Percentiles rank a stretch among this genome's conserved stretches.
phyloP scores from a whole-genome alignment of 2,113 vertebrate species.

The Oryzias melastigma region DNA sequence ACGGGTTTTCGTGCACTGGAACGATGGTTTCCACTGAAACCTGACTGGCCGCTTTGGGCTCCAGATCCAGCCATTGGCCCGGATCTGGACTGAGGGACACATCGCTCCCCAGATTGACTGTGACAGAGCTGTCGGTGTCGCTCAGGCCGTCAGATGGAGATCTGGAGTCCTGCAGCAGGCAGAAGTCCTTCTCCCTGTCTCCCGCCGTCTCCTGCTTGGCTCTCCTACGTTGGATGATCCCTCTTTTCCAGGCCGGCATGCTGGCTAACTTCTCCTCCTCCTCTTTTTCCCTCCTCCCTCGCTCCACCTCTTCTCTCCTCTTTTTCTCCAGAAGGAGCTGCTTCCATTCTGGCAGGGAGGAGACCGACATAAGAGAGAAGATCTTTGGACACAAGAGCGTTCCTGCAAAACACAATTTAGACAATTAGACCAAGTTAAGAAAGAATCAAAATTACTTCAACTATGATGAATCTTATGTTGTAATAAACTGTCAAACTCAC shows the following conservation, averaged over 20 bases:
- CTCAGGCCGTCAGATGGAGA: constrained; percentile 39
- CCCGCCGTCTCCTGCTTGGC: constrained; percentile 76
- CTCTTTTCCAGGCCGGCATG: constrained; percentile 89
- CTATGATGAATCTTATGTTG: too few relatives aligned
- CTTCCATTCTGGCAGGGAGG: constrained; percentile 87
- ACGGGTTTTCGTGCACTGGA: constrained; percentile 83
- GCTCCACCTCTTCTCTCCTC: constrained; percentile 82
- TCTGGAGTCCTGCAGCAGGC: constrained; percentile 46
- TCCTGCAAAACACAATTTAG: neutral
- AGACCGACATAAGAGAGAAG: constrained; percentile 70
- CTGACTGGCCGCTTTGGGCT: constrained; percentile 46
- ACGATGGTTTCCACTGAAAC: constrained; percentile 80
- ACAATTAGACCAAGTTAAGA: neutral
- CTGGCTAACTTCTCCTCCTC: constrained; percentile 82
- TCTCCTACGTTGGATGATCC: constrained; percentile 83
- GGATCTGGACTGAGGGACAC: constrained; percentile 49
- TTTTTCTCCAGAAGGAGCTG: constrained; percentile 84
- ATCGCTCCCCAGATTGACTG: constrained; percentile 43
- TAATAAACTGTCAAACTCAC: constrained; percentile 29
- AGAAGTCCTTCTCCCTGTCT: constrained; percentile 54
- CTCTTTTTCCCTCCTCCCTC: constrained; percentile 78
- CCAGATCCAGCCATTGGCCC: constrained; percentile 50
- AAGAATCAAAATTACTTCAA: neutral
- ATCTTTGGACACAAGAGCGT: neutral
- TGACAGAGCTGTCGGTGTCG: constrained; percentile 51